Evolutionary conservation across 2,888 invertebrate species (phyloP), one percentile per base, ranked within the genome.

Genomic region (Metopia argyrocephala): DNA sequence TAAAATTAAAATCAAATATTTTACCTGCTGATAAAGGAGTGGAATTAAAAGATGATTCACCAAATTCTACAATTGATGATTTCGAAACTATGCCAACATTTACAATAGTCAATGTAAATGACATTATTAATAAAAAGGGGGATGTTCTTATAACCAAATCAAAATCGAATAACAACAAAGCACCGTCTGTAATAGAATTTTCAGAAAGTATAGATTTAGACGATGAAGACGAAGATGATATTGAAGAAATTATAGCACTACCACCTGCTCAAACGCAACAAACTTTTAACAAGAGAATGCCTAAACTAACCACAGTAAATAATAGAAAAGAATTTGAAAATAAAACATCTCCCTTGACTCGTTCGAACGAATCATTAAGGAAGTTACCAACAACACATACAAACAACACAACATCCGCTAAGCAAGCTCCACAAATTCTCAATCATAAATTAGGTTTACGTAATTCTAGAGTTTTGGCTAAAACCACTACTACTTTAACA

Each of bases 91-190:
- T 89, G 87, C 90, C 89, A n/a, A 90, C 90, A 7, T 90, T 90
- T 69, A 90, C 90, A 25, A 90, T 90, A 65, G 90, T 90, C 6
- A 90, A 90, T 73, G 90, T 90, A 9, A 88, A 89, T 78, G 90
- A 90, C 75, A 90, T 90, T 68, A 90, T 90, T 3, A 90, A 90
- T 69, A 90, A 90, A 79, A 88, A 87, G 48, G 89, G 89, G 3
- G 89, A 89, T 83, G 87, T 88, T 46, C 85, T 89, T 3, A 87
- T 89, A 52, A 83, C 85, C 5, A 85, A 84, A 73, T 61, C 80
- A 28, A 79, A 76, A 71, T 5, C 52, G 9, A 76, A 69, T 38
- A 76, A 7, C 27, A 78, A 46, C 18, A 57, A 18, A 52, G 38
- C 54, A 2, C 28, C 78, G 1, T 61, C 78, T 1, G 76, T 71